Percentiles rank a stretch among this genome's conserved stretches.
Evolutionary conservation across 2,113 vertebrate species (phyloP).

Genomic region (Takifugu bimaculatus): DNA sequence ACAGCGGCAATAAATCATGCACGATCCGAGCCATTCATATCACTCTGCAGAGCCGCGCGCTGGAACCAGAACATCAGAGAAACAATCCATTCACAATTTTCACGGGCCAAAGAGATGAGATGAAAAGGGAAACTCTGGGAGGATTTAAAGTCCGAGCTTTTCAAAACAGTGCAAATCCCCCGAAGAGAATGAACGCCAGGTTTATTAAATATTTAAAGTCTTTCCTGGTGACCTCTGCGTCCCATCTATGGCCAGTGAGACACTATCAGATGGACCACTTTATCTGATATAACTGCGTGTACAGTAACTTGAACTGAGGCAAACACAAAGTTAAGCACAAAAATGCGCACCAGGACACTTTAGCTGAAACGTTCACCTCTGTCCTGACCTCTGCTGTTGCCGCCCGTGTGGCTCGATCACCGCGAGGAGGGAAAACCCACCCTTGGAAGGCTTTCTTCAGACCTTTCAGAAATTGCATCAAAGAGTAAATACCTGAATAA

Average conservation of each 20-base stretch:
- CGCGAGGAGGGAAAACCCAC: conserved; percentile 34
- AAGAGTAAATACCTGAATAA: conserved; percentile 63
- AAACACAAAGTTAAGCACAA: conserved; percentile 31
- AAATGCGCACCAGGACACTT: conserved; percentile 19
- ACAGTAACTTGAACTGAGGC: conserved; percentile 44
- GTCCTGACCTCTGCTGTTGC: conserved; percentile 48
- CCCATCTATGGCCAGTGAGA: conserved; percentile 37
- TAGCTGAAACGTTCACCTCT: conserved; percentile 36
- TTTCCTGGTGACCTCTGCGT: conserved; percentile 49
- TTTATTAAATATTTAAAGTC: conserved; percentile 42
- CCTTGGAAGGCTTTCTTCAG: conserved; percentile 48
- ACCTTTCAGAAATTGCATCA: conserved; percentile 63
- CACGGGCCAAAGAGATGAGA: conserved; percentile 10
- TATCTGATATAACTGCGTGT: conserved; percentile 48
- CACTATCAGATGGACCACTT: conserved; percentile 47
- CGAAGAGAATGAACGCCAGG: conserved; percentile 30
- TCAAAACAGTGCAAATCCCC: conserved; percentile 29
- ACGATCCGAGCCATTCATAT: neutral
- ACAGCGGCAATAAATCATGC: conserved; percentile 7
- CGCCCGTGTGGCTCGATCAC: conserved; percentile 44
- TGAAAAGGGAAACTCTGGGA: conserved; percentile 7
- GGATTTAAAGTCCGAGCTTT: conserved; percentile 5
- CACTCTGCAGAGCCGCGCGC: conserved; percentile 7
- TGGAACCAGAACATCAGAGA: conserved; percentile 20
- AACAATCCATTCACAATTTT: conserved; percentile 9